Base-by-base conservation (phyloP, 2,113 vertebrate genomes). In the Talpa occidentalis region DNA sequence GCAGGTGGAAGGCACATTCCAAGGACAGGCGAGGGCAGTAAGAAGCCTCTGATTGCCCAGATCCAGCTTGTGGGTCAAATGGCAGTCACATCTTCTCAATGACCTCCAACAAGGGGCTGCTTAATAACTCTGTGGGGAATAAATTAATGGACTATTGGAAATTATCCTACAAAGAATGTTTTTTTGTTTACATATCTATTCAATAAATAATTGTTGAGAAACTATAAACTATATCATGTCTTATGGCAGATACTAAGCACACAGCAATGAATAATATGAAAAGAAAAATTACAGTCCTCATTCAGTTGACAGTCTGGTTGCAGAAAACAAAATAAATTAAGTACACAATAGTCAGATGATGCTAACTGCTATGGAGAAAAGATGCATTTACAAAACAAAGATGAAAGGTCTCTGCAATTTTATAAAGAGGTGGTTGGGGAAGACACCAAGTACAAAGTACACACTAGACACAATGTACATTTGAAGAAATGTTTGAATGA, bases 181-280 rank as follows among this genome's bases (percentile, higher is more conserved):
- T 80, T 37, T 88, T 91, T 28, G 64, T 81, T 47, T 88, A 72
- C 85, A 32, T 72, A 64, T 70, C 95, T 92, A 86, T 49, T 72
- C 6, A 17, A 80, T 69, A 92, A 74, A 78, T 67, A n/a, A 80
- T 67, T 86, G 26, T 77, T 95, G 84, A 89, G 67, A 80, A 95
- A 84, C 35, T 80, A 52, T 42, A 80, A 95, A 84, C 35, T 80
- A 52, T 42, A 62, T 64, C 14, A 24, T 85, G 67, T 35, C 62
- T 60, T 81, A 44, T 60, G 40, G 19, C 15, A 87, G 10, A n/a
- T 67, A 19, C 54, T n/a, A 62, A 14, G 37, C 14, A 69, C 44
- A 87, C 32, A n/a, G 21, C 32, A 76, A 16, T 62, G 22, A 80
- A n/a, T 44, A 88, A 91, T 76, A 84, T 37, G 22, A 73, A 49